Evolutionary conservation across 2,888 invertebrate genomes (phyloP).

Genomic region (Laspeyria flexula): DNA sequence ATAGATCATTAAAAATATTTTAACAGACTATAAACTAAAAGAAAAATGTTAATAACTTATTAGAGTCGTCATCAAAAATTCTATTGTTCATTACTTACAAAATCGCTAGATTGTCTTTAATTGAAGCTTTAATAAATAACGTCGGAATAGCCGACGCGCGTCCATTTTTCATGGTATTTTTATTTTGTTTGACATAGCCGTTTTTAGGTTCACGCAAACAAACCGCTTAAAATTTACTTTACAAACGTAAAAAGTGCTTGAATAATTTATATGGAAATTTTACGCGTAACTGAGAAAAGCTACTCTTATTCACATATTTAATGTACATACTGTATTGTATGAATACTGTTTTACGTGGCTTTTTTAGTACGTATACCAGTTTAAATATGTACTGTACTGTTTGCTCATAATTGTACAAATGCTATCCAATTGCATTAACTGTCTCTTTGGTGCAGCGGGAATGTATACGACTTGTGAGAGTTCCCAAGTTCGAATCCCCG

Average conservation of each 20-base stretch:
- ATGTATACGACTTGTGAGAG: too few species aligned
- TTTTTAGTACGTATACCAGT: too few species aligned
- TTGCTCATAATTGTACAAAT: too few species aligned
- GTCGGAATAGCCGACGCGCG: slow-evolving; percentile 4
- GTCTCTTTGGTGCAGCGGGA: too few species aligned
- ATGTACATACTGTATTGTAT: not conserved
- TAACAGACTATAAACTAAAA: not conserved
- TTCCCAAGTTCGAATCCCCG: too few species aligned
- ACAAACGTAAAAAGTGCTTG: slow-evolving; percentile 10
- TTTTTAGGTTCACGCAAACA: slow-evolving; percentile 15
- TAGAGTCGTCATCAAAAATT: slow-evolving; percentile 5
- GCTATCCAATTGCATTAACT: too few species aligned
- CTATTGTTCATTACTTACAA: slow-evolving; percentile 1
- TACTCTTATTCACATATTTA: slow-evolving; percentile 1
- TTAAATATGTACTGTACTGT: too few species aligned
- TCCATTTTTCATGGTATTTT: slow-evolving; percentile 11
- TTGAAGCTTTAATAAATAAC: slow-evolving; percentile 12
- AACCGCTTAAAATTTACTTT: slow-evolving; percentile 13
- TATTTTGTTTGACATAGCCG: slow-evolving; percentile 14
- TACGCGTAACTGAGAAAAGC: slow-evolving; percentile 2
- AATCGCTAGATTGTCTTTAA: slow-evolving; percentile 12
- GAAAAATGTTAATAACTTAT: not conserved
- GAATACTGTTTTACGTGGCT: too few species aligned
- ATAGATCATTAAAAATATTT: too few species aligned
- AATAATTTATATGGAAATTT: slow-evolving; percentile 12